Percentiles rank a stretch among this genome's conserved stretches.
These are phyloP conservation scores for Indri indri DNA, from an alignment of 2,113 vertebrate species.

Conservation along the genomic window DNA sequence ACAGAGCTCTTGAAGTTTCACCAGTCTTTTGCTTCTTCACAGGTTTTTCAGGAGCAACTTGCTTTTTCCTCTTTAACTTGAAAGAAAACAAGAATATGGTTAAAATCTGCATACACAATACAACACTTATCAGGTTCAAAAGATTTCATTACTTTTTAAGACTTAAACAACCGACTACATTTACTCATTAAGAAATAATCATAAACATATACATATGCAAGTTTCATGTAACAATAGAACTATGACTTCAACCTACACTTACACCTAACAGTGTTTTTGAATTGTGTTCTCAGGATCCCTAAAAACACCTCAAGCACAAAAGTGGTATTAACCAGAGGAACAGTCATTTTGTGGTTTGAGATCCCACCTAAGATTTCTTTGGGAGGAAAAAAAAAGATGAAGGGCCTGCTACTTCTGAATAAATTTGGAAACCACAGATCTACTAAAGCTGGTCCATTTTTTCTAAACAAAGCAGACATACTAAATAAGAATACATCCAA, in stretches of 20 bases:
- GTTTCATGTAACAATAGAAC: constrained; percentile 25
- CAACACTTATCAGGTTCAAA: not conserved
- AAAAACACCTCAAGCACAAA: not conserved
- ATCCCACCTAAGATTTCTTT: not conserved
- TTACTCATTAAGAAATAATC: not conserved
- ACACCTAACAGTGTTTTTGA: not conserved
- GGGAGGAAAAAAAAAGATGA: not conserved
- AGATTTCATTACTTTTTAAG: not conserved
- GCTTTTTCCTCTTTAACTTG: constrained; percentile 95
- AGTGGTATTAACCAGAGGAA: not conserved
- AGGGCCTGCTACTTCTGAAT: not conserved
- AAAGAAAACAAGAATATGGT: constrained; percentile 32
- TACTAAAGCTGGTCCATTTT: not conserved
- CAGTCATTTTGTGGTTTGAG: not conserved
- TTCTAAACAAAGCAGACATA: not conserved
- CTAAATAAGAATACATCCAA: not conserved
- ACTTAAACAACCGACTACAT: not conserved
- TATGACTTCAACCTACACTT: not conserved
- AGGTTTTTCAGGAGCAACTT: constrained; percentile 89
- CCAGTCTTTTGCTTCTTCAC: constrained; percentile 95
- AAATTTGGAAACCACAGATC: not conserved
- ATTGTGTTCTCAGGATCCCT: not conserved
- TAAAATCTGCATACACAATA: constrained; percentile 11
- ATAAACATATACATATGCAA: not conserved
- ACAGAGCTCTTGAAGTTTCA: constrained; percentile 92